Percentiles rank a stretch among this genome's conserved stretches.
These are phyloP conservation scores for Plagodis pulveraria DNA, from an alignment of 2,888 invertebrate species.

Conservation along the genomic window DNA sequence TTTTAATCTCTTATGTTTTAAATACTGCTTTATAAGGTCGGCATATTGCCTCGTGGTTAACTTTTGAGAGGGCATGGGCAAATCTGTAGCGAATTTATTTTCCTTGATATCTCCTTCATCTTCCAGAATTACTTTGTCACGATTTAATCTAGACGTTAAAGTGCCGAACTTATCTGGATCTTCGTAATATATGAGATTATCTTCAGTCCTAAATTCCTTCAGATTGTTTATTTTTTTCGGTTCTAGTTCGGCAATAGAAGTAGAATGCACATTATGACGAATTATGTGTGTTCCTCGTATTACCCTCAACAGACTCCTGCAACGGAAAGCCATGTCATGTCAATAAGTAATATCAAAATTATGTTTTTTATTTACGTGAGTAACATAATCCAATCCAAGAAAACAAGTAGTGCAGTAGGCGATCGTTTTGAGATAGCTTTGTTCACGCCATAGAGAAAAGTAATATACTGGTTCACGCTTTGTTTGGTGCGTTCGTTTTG, in stretches of 20 bases:
- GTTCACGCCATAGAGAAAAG: too few species aligned
- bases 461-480: too few species aligned
- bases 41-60: constrained; percentile 88
- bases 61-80: constrained; percentile 77
- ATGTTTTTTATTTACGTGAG: too few species aligned
- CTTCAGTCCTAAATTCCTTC: constrained; percentile 62
- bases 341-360: too few species aligned
- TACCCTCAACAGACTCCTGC: constrained; percentile 50
- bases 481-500: too few species aligned
- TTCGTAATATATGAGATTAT: constrained; percentile 60
- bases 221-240: constrained; percentile 42
- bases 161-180: constrained; percentile 87
- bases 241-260: constrained; percentile 38
- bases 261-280: constrained; percentile 48
- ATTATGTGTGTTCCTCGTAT: constrained; percentile 44
- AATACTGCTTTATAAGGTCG: constrained; percentile 88
- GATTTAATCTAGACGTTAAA: constrained; percentile 52
- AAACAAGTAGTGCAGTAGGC: too few species aligned
- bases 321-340: constrained; percentile 55
- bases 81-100: constrained; percentile 82
- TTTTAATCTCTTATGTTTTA: constrained; percentile 87
- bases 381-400: too few species aligned
- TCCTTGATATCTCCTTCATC: constrained; percentile 86
- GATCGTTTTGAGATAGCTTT: too few species aligned
- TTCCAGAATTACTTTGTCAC: constrained; percentile 53